Conservation (phyloP, 2,113 vertebrate genomes). For the Poicephalus meyeri region DNA sequence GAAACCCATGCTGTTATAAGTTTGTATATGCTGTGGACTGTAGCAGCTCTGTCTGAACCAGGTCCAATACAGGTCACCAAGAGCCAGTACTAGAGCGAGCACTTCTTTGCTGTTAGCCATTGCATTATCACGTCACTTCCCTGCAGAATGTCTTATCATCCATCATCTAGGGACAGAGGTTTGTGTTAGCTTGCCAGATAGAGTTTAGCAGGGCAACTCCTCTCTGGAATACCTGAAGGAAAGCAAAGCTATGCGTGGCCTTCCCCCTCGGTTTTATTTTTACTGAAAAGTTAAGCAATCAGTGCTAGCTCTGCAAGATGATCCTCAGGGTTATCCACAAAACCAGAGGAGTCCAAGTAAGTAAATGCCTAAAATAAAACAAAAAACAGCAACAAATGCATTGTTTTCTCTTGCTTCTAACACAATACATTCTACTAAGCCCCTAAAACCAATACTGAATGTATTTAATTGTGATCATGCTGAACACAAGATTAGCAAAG, state of each 20-base stretch:
- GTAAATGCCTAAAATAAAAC: slow-evolving; percentile 45
- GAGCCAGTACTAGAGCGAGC: neutral
- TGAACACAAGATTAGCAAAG: slow-evolving; percentile 46
- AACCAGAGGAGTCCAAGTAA: slow-evolving; percentile 24
- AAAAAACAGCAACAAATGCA: neutral
- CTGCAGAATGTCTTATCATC: neutral
- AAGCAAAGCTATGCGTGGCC: neutral
- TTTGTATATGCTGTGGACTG: neutral
- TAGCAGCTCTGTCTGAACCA: neutral
- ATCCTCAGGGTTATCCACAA: slow-evolving; percentile 24
- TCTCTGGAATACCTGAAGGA: neutral
- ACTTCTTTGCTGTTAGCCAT: neutral
- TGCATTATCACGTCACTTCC: neutral
- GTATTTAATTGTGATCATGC: slow-evolving; percentile 57
- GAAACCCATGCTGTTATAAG: neutral
- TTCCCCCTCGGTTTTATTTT: neutral
- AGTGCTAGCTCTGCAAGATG: neutral
- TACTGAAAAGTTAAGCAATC: slow-evolving; percentile 17
- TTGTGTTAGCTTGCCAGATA: neutral
- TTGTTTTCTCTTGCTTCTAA: slow-evolving; percentile 62
- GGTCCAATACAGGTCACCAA: neutral
- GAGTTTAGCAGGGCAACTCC: neutral
- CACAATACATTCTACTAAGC: slow-evolving; percentile 52
- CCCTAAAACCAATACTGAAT: slow-evolving; percentile 41
- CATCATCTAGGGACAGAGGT: neutral